Conservation (phyloP, 2,113 vertebrate species). For the Psittacus erithacus region DNA sequence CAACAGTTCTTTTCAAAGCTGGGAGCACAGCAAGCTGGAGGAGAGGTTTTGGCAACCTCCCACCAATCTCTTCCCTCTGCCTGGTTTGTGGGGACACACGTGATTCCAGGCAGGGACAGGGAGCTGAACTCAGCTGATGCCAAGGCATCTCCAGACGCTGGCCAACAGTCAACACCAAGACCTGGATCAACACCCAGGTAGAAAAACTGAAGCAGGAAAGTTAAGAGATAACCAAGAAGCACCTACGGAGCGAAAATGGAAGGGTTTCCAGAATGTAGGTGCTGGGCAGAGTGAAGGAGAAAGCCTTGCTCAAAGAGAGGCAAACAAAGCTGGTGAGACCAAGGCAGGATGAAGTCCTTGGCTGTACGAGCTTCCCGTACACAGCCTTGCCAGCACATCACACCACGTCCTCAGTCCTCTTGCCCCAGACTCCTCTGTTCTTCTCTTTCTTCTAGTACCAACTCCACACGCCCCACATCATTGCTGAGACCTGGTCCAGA, state of each 20-base stretch:
- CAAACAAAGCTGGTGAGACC: not conserved
- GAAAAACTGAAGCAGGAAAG: not conserved
- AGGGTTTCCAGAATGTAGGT: not conserved
- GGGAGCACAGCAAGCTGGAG: not conserved
- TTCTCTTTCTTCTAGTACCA: not conserved
- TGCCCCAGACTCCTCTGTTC: not conserved
- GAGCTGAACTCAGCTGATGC: not conserved
- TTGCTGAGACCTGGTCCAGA: not conserved
- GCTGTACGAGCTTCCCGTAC: accelerated
- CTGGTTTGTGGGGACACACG: accelerated
- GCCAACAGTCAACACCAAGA: accelerated
- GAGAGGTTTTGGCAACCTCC: slow-evolving; percentile 7
- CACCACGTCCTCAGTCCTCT: not conserved
- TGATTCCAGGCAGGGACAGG: not conserved
- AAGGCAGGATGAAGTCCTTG: not conserved
- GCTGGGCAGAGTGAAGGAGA: not conserved
- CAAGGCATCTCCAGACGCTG: not conserved
- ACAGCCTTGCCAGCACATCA: not conserved
- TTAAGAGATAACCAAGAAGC: not conserved
- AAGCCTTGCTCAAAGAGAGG: not conserved
- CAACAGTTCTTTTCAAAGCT: slow-evolving; percentile 16
- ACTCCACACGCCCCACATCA: not conserved
- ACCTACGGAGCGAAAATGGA: accelerated
- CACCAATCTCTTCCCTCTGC: not conserved
- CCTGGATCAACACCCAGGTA: not conserved